A percentile compares a stretch with the other conserved stretches of the same genome.
phyloP scores from a whole-genome alignment of 2,113 vertebrate species.

The Gadus macrocephalus region DNA sequence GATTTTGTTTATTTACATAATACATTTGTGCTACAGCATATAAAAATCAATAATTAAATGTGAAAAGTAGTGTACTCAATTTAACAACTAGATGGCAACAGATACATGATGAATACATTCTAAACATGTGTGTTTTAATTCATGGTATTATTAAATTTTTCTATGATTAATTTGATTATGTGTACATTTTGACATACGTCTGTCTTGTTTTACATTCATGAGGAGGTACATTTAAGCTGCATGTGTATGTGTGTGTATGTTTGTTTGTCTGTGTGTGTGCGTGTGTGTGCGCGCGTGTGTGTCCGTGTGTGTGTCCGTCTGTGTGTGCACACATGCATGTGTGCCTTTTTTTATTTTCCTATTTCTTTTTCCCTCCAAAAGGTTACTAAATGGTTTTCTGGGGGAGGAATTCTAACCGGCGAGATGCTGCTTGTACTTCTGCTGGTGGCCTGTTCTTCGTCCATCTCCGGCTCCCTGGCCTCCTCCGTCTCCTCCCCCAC shows the following conservation, averaged over 20 bases:
- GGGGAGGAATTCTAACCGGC: slow-evolving; percentile 85
- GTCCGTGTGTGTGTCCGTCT: not conserved
- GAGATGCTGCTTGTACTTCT: slow-evolving; percentile 98
- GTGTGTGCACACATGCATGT: slow-evolving; percentile 12
- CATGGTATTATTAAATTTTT: too few relatives aligned
- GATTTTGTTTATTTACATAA: too few relatives aligned
- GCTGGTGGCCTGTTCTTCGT: slow-evolving; percentile 85
- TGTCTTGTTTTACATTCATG: not conserved
- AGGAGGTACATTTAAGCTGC: not conserved
- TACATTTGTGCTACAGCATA: too few relatives aligned
- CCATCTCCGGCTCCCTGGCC: slow-evolving; percentile 54
- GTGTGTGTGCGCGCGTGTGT: slow-evolving; percentile 13
- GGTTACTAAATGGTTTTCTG: slow-evolving; percentile 82
- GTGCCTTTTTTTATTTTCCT: slow-evolving; percentile 10
- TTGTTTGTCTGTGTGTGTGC: slow-evolving; percentile 2
- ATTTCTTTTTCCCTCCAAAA: slow-evolving; percentile 55
- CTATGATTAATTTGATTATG: too few relatives aligned
- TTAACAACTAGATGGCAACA: too few relatives aligned
- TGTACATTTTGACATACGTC: not conserved
- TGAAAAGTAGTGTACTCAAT: too few relatives aligned
- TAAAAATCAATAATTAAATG: too few relatives aligned
- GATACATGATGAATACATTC: too few relatives aligned
- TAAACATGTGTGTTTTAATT: too few relatives aligned
- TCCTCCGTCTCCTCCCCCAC: slow-evolving; percentile 61
- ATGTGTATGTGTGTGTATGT: slow-evolving; percentile 22